Evolutionary conservation across 2,888 invertebrate genomes (phyloP).

Genomic region (Nymphalis polychloros): DNA sequence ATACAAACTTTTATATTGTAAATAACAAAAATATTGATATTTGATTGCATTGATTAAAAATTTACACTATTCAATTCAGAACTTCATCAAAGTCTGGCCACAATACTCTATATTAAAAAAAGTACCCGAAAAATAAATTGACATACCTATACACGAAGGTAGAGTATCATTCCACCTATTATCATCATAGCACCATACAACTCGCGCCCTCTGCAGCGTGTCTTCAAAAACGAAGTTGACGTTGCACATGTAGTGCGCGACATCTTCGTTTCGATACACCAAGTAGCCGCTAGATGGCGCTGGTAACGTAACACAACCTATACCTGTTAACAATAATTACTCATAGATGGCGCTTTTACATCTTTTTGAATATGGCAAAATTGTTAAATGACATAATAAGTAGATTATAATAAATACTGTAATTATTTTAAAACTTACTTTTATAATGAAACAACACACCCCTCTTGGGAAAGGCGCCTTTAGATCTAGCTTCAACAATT

Average conservation of each 20-base stretch:
- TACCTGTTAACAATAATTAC: slow-evolving; percentile 67
- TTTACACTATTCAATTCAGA: no score
- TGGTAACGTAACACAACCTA: slow-evolving; percentile 85
- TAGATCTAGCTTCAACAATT: slow-evolving; percentile 70
- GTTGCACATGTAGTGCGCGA: slow-evolving; percentile 86
- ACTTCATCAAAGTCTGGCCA: not conserved
- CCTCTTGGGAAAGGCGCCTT: slow-evolving; percentile 82
- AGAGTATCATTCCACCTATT: slow-evolving; percentile 84
- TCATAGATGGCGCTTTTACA: slow-evolving; percentile 31
- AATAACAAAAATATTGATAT: no score
- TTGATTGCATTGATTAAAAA: no score
- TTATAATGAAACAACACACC: slow-evolving; percentile 85
- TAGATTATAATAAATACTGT: not conserved
- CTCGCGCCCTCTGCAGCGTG: slow-evolving; percentile 82
- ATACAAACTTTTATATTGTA: no score
- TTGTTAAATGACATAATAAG: no score
- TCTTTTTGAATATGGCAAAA: no score
- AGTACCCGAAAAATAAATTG: not conserved
- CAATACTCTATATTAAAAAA: not conserved
- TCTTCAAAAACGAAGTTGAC: slow-evolving; percentile 86
- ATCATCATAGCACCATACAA: slow-evolving; percentile 84
- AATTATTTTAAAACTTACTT: slow-evolving; percentile 65
- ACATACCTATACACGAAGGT: slow-evolving; percentile 85
- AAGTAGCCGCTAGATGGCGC: slow-evolving; percentile 86
- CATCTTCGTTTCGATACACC: slow-evolving; percentile 84